Percentiles rank a stretch among this genome's conserved stretches.
Evolutionary conservation across 2,113 vertebrate species (phyloP).

Genomic region (Sinosuthora webbiana): DNA sequence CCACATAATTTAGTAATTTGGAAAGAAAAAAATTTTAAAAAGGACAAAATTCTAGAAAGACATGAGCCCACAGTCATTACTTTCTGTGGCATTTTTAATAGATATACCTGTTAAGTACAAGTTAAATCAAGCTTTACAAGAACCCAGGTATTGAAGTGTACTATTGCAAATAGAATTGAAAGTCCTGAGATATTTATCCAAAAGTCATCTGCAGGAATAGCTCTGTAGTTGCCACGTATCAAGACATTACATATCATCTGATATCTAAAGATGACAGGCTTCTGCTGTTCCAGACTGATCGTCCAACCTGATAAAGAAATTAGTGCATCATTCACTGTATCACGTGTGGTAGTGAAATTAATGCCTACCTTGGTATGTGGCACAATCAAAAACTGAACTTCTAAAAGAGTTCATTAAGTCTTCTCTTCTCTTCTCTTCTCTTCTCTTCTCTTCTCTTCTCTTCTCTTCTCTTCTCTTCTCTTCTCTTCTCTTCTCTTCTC

Average conservation of each 20-base stretch:
- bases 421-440: no score
- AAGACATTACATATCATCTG: neutral
- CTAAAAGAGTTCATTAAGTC: neutral
- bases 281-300: neutral
- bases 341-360: neutral
- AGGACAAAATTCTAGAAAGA: neutral
- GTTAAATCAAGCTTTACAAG: neutral
- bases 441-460: neutral
- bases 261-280: neutral
- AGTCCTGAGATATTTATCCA: neutral
- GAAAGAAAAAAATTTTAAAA: rapidly evolving
- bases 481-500: no score
- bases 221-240: neutral
- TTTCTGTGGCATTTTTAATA: neutral
- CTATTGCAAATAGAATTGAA: neutral
- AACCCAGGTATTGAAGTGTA: neutral
- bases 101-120: neutral
- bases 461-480: no score
- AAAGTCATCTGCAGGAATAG: neutral
- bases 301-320: neutral
- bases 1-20: neutral
- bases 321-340: neutral
- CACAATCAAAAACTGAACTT: neutral
- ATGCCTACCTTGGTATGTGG: neutral
- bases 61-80: neutral